Evolutionary conservation across 2,113 vertebrate genomes (phyloP).

Genomic region (Lagopus leucura): DNA sequence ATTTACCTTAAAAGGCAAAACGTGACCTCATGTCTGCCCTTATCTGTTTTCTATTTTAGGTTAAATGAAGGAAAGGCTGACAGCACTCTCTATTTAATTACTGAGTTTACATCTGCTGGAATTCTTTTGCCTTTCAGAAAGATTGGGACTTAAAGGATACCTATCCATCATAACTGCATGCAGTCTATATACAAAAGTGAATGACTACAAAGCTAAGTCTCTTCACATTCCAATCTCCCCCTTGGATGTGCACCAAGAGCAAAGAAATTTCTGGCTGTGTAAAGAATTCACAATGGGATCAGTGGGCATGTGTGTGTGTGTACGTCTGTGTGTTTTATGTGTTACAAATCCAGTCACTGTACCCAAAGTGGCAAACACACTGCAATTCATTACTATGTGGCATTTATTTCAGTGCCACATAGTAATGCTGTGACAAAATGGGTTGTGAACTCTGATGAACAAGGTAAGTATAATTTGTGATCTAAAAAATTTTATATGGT

Average conservation of each 20-base stretch:
- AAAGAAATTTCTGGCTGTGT: not conserved
- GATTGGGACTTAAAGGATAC: not conserved
- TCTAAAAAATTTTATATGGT: not conserved
- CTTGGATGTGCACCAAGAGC: not conserved
- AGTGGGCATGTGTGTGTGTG: not conserved
- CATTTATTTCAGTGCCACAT: not conserved
- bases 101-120: not conserved
- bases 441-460: not conserved
- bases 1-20: slow-evolving; percentile 51
- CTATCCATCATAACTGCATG: not conserved
- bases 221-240: not conserved
- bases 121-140: not conserved
- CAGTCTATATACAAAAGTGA: not conserved
- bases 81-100: not conserved
- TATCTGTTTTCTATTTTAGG: slow-evolving; percentile 1
- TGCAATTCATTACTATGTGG: not conserved
- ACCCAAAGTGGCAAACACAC: not conserved
- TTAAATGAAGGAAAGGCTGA: not conserved
- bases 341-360: not conserved
- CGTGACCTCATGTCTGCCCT: not conserved
- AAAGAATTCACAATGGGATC: not conserved
- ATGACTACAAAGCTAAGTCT: not conserved
- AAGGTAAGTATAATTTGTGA: not conserved
- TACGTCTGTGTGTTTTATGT: not conserved
- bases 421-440: not conserved